These are phyloP conservation scores for Caenorhabditis tropicalis DNA, from an alignment of 1,140 invertebrate species.

Conservation along the genomic window DNA sequence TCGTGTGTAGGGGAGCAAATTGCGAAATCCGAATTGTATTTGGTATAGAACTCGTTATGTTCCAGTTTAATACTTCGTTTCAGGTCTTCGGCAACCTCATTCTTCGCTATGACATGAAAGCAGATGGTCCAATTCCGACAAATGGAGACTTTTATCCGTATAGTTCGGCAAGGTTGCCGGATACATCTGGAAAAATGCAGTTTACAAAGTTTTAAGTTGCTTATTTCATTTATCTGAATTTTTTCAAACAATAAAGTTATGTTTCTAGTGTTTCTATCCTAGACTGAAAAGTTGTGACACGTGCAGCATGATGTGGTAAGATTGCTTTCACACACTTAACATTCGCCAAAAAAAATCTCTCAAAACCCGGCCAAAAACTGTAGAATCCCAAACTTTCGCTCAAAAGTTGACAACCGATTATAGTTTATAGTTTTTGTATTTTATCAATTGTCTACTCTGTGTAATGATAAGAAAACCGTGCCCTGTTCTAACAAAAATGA, in stretches of 20 bases:
- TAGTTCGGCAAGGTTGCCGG: neutral
- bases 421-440: neutral
- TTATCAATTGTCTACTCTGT: too few relatives aligned
- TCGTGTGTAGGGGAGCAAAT: conserved; percentile 49
- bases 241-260: too few relatives aligned
- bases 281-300: too few relatives aligned
- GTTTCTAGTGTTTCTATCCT: too few relatives aligned
- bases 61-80: neutral
- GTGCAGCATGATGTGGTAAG: too few relatives aligned
- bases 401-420: neutral
- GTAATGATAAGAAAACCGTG: neutral
- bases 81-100: neutral
- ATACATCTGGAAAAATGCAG: neutral
- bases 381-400: neutral
- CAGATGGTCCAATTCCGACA: neutral
- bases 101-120: neutral
- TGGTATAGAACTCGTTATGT: neutral
- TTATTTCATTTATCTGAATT: neutral
- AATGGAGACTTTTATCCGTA: neutral
- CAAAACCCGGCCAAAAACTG: too few relatives aligned
- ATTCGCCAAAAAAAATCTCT: too few relatives aligned
- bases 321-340: too few relatives aligned
- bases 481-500: neutral
- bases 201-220: neutral
- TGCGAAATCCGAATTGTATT: neutral